Conservation (phyloP, 2,797 vertebrate species). For the Myioborus melanocephalus region DNA sequence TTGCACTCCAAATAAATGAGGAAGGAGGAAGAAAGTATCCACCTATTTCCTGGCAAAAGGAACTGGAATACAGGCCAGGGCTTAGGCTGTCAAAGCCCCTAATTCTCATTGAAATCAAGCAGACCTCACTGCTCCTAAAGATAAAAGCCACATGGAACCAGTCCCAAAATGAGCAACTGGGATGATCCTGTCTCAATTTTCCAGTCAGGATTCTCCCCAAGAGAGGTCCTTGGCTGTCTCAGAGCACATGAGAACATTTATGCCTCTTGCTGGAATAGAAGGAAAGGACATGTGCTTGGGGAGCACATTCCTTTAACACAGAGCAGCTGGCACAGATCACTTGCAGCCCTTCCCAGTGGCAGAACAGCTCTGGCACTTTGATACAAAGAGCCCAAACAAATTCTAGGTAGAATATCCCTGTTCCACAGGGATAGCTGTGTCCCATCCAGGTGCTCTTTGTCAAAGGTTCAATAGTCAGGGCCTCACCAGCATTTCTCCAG, state of each 20-base stretch:
- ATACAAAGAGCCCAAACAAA: not conserved
- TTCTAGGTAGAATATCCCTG: not conserved
- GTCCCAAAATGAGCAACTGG: not conserved
- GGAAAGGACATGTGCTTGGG: not conserved
- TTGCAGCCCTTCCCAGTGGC: not conserved
- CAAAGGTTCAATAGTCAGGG: not conserved
- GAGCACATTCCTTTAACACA: not conserved
- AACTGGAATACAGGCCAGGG: not conserved
- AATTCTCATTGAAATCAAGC: not conserved
- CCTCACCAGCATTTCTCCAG: conserved; percentile 17
- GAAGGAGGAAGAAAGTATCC: not conserved
- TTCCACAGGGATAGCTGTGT: not conserved
- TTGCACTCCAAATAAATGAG: not conserved
- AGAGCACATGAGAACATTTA: not conserved
- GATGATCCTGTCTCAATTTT: not conserved
- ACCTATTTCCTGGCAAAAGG: not conserved
- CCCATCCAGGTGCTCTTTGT: conserved; percentile 9
- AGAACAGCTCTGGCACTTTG: not conserved
- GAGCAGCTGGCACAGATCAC: not conserved
- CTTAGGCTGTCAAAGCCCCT: not conserved
- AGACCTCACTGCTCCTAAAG: not conserved
- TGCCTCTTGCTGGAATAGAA: not conserved
- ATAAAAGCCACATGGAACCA: not conserved
- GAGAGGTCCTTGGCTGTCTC: rapidly evolving
- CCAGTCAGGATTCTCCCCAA: not conserved